Evolutionary conservation across 2,888 invertebrate genomes (phyloP).

Genomic region (Ariolimax columbianus): DNA sequence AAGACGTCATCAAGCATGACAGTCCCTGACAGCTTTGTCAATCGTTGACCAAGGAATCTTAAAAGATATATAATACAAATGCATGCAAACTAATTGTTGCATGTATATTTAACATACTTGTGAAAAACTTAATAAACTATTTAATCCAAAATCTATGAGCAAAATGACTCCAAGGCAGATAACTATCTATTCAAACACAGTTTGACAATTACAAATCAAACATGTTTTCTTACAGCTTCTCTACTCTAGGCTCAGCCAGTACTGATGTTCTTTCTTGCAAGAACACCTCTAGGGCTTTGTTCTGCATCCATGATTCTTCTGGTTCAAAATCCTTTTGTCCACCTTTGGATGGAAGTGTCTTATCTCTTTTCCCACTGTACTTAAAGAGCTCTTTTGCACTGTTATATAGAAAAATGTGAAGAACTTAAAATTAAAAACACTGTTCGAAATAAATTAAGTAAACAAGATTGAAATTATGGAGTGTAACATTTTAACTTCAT

Average conservation of each 20-base stretch:
- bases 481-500: no score
- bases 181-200: not conserved
- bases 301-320: conserved; percentile 72
- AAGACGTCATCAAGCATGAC: no score
- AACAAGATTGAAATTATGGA: no score
- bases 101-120: no score
- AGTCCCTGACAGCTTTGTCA: no score
- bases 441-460: no score
- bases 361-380: conserved; percentile 60
- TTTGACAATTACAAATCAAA: not conserved
- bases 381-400: conserved; percentile 69
- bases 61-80: no score
- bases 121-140: no score
- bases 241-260: conserved; percentile 70
- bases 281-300: conserved; percentile 67
- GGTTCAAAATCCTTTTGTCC: conserved; percentile 73
- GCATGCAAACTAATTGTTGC: no score
- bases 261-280: conserved; percentile 64
- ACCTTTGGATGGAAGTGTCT: conserved; percentile 66
- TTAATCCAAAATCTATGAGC: no score
- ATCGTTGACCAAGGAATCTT: no score
- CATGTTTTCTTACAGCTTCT: conserved; percentile 64
- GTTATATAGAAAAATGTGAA: conserved; percentile 9
- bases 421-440: no score
- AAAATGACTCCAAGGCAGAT: not conserved